Percentiles rank a stretch among this genome's conserved stretches.
Evolutionary conservation across 2,113 vertebrate species (phyloP).

Genomic region (Carollia perspicillata): DNA sequence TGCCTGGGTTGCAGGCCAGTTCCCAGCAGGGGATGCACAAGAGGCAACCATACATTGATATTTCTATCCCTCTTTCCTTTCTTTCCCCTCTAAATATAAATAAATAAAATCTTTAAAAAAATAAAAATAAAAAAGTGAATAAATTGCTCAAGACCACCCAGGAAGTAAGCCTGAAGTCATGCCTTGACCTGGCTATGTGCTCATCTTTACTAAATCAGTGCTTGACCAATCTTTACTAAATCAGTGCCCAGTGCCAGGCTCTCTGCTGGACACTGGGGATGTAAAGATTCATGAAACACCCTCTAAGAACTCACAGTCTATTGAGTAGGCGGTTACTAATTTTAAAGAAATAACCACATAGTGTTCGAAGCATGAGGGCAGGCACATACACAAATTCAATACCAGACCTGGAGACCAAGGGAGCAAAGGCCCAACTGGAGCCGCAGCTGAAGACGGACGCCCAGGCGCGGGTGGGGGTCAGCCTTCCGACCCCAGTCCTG

Average conservation of each 20-base stretch:
- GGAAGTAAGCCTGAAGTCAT: not conserved
- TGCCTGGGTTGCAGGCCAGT: no score
- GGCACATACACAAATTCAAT: not conserved
- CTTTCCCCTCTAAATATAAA: no score
- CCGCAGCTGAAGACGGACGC: not conserved
- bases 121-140: not conserved
- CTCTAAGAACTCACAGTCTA: not conserved
- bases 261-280: not conserved
- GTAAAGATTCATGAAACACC: not conserved
- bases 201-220: not conserved
- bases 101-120: no score
- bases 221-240: not conserved
- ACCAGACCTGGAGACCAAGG: not conserved
- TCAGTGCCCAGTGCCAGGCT: not conserved
- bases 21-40: no score
- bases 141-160: conserved; percentile 26
- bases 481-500: not conserved
- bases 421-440: not conserved
- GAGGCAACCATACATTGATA: no score
- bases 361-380: not conserved
- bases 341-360: not conserved
- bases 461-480: not conserved
- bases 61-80: no score
- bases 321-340: not conserved
- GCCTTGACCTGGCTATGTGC: not conserved